Evolutionary conservation across 2,113 vertebrate genomes (phyloP).

Genomic region (Hipposideros armiger): DNA sequence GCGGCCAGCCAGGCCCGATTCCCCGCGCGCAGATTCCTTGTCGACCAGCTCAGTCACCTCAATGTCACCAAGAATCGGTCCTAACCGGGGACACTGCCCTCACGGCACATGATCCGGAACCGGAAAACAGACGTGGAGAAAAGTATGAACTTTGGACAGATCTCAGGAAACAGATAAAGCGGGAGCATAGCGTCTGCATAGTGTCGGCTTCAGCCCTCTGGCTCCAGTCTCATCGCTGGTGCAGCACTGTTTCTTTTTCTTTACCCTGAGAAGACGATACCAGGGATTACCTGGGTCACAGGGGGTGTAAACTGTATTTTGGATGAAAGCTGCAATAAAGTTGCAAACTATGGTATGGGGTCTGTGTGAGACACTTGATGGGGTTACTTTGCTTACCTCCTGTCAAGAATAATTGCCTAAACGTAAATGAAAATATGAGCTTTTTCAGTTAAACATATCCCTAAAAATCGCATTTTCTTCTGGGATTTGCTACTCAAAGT

Average conservation of each 20-base stretch:
- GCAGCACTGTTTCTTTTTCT: not conserved
- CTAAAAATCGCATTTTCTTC: not conserved
- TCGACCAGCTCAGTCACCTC: conserved; percentile 92
- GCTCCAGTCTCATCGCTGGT: not conserved
- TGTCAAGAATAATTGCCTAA: not conserved
- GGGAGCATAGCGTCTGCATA: not conserved
- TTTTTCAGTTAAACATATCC: not conserved
- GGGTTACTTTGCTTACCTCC: not conserved
- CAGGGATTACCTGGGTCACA: not conserved
- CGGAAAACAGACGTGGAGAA: no score
- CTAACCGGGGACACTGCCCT: not conserved
- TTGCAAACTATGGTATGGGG: not conserved
- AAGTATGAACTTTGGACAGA: no score
- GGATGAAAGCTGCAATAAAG: not conserved
- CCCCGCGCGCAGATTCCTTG: conserved; percentile 89
- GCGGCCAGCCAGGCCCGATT: conserved; percentile 84
- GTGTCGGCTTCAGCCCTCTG: not conserved
- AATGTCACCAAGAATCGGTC: conserved; percentile 92
- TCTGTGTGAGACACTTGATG: not conserved
- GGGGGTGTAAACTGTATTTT: not conserved
- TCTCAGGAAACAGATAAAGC: no score
- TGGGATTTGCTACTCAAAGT: not conserved
- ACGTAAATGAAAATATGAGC: not conserved
- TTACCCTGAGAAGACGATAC: not conserved
- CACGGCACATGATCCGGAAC: not conserved